These are phyloP conservation scores for Kryptolebias marmoratus DNA, from an alignment of 2,113 vertebrate species.

Conservation along the genomic window DNA sequence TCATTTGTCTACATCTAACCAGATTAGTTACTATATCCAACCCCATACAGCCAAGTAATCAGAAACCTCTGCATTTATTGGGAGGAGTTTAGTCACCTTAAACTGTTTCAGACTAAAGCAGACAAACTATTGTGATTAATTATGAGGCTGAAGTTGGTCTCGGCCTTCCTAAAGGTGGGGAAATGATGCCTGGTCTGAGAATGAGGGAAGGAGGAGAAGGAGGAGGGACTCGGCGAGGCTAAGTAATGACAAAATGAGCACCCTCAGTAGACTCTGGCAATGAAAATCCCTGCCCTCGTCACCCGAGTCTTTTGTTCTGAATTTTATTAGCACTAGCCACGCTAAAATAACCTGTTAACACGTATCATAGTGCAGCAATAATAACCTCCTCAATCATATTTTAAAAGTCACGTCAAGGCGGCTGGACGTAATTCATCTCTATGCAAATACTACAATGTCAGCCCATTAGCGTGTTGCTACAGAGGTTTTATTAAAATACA, in stretches of 20 bases:
- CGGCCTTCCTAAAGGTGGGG: constrained; percentile 45
- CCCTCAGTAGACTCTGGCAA: constrained; percentile 71
- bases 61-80: background rate
- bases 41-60: background rate
- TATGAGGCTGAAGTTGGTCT: constrained; percentile 44
- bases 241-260: constrained; percentile 80
- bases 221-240: constrained; percentile 20
- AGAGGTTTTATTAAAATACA: constrained; percentile 91
- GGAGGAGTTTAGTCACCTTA: background rate
- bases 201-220: background rate
- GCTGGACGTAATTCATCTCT: constrained; percentile 91
- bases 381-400: constrained; percentile 95
- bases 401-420: constrained; percentile 93
- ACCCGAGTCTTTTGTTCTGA: constrained; percentile 74
- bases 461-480: constrained; percentile 90
- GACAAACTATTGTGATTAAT: constrained; percentile 56
- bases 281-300: constrained; percentile 70
- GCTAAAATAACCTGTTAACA: constrained; percentile 85
- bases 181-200: constrained; percentile 8
- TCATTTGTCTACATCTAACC: background rate
- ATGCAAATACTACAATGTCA: constrained; percentile 94
- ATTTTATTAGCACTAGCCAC: constrained; percentile 82
- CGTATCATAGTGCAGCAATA: constrained; percentile 84
- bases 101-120: constrained; percentile 17
- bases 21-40: background rate